Conservation (phyloP, 2,888 invertebrate species). For the Limnephilus auricula region DNA sequence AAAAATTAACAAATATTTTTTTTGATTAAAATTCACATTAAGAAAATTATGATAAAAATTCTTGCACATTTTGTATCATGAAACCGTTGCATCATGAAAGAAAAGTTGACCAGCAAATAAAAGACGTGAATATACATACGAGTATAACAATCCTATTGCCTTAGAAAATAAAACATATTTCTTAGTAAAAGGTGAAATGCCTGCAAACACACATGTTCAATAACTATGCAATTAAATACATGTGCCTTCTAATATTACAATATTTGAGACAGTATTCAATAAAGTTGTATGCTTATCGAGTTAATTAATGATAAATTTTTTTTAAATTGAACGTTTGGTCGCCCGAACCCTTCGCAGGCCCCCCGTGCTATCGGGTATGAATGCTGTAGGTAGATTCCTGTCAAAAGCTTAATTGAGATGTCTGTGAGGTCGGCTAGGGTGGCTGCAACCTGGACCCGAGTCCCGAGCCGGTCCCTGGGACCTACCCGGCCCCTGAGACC, state of each 20-base stretch:
- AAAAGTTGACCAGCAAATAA: too few relatives aligned
- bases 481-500: not conserved
- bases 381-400: not conserved
- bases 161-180: too few relatives aligned
- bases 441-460: not conserved
- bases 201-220: too few relatives aligned
- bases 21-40: too few relatives aligned
- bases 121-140: too few relatives aligned
- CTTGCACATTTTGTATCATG: too few relatives aligned
- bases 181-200: too few relatives aligned
- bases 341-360: not conserved
- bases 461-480: not conserved
- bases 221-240: not conserved
- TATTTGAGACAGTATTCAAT: not conserved
- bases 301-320: not conserved
- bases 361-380: not conserved
- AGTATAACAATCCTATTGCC: too few relatives aligned
- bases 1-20: too few relatives aligned
- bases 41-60: too few relatives aligned
- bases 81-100: too few relatives aligned
- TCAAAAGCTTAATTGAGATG: constrained; percentile 49
- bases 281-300: not conserved
- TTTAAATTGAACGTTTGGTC: not conserved
- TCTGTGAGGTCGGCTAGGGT: constrained; percentile 12
- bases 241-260: too few relatives aligned